These are phyloP conservation scores for Catharus fuscescens DNA, from an alignment of 2,113 vertebrate species.

Conservation along the genomic window DNA sequence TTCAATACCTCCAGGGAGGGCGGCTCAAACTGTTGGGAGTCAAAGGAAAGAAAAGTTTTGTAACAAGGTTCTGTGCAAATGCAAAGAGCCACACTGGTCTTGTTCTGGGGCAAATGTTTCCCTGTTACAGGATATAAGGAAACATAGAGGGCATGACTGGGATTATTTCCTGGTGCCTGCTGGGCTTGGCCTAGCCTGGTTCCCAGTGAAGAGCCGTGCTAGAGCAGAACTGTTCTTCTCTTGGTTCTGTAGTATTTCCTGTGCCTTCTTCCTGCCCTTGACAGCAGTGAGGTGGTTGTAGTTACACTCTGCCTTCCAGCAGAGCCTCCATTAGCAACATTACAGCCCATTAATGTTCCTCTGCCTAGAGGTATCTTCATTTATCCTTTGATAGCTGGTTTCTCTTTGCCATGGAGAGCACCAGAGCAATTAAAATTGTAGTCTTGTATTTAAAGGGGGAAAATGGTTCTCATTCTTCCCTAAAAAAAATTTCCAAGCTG, in stretches of 20 bases:
- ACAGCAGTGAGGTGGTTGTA: not conserved
- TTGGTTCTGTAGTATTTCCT: not conserved
- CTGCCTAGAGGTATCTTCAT: not conserved
- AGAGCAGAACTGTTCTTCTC: not conserved
- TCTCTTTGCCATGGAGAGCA: not conserved
- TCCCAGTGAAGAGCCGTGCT: not conserved
- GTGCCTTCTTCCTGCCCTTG: not conserved
- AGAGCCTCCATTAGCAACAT: not conserved
- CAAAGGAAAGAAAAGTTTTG: not conserved
- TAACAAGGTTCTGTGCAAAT: not conserved
- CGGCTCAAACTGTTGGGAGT: not conserved
- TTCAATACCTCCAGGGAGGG: not conserved
- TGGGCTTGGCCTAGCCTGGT: not conserved
- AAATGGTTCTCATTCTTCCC: not conserved
- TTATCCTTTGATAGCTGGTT: not conserved
- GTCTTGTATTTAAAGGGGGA: not conserved
- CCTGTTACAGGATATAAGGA: not conserved
- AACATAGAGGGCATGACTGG: not conserved
- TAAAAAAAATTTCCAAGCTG: not conserved
- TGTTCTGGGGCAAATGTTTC: not conserved
- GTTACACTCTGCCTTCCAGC: not conserved
- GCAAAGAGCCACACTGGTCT: not conserved
- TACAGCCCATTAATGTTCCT: not conserved
- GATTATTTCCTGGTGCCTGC: not conserved
- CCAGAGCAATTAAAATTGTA: not conserved